Conservation (phyloP, 2,113 vertebrate genomes). For the Pelusios castaneus region DNA sequence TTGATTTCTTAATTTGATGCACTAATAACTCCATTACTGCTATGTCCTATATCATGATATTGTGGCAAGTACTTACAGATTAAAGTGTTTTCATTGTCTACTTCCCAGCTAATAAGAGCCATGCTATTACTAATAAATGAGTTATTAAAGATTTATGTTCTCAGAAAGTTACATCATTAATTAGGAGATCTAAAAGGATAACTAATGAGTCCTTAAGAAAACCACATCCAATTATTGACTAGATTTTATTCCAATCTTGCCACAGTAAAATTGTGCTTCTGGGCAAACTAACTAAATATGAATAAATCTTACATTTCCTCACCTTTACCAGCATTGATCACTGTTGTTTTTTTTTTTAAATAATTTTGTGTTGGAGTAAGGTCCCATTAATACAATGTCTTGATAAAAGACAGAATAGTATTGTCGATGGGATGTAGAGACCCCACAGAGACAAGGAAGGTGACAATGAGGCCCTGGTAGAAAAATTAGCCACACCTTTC, state of each 20-base stretch:
- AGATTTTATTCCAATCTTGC: neutral
- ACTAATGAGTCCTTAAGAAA: conserved; percentile 44
- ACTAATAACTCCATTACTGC: neutral
- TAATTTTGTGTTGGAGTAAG: neutral
- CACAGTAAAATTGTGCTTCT: neutral
- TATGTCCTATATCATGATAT: neutral
- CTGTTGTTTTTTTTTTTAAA: neutral
- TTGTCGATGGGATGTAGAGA: neutral
- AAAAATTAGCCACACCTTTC: neutral
- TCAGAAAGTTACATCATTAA: conserved; percentile 48
- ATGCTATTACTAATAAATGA: conserved; percentile 35
- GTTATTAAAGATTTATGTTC: conserved; percentile 45
- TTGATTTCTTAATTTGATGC: neutral
- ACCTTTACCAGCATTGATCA: neutral
- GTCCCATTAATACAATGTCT: neutral
- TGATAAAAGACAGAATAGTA: neutral
- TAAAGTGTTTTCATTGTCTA: neutral
- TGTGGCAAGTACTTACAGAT: neutral
- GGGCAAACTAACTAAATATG: neutral
- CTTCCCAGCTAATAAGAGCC: conserved; percentile 17
- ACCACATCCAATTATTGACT: neutral
- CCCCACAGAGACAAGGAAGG: neutral
- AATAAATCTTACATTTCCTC: neutral
- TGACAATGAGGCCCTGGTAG: neutral
- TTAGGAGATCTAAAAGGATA: conserved; percentile 50